phyloP scores from a whole-genome alignment of 2,797 vertebrate genomes.

The Cyprinella venusta region DNA sequence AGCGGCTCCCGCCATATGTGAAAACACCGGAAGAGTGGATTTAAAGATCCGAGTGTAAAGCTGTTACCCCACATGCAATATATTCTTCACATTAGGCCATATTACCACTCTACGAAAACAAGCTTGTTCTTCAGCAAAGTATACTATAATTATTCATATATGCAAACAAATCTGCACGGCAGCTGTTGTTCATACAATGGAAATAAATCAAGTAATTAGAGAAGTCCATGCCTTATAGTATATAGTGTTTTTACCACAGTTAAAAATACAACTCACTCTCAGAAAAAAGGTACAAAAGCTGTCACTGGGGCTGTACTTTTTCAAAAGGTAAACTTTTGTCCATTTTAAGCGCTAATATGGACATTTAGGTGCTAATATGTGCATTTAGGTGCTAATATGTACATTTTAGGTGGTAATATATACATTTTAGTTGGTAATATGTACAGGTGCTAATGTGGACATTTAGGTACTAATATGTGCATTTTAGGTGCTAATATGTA shows the following conservation, averaged over 20 bases:
- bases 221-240: no score
- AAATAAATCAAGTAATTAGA: not conserved
- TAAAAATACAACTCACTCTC: not conserved
- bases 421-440: no score
- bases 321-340: no score
- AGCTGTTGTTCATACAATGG: not conserved
- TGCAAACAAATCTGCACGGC: not conserved
- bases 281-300: no score
- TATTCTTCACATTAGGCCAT: slow-evolving; percentile 16
- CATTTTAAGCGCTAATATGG: no score
- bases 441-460: no score
- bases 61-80: not conserved
- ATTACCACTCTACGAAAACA: not conserved
- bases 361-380: no score
- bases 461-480: no score
- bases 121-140: not conserved
- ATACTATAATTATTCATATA: not conserved
- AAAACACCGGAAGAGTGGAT: not conserved
- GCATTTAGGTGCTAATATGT: no score
- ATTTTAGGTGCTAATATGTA: no score
- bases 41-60: not conserved
- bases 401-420: no score
- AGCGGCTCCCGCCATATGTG: slow-evolving; percentile 17
- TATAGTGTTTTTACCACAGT: not conserved
- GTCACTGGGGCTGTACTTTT: no score